Evolutionary conservation across 2,888 invertebrate genomes (phyloP).

Genomic region (Yponomeuta evonymella): DNA sequence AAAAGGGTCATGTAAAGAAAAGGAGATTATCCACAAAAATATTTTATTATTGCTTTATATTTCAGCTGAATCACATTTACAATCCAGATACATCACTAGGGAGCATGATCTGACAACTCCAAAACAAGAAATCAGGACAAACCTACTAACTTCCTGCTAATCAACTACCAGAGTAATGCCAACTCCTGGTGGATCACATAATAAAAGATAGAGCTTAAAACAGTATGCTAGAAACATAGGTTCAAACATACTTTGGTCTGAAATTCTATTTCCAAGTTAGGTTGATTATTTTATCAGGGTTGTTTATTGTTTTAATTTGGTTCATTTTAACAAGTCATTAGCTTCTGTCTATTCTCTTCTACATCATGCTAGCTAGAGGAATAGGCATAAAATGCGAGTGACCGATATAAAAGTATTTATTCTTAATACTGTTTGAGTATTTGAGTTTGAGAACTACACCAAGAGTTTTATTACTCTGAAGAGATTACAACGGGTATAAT

Average conservation of each 20-base stretch:
- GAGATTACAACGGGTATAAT: neutral
- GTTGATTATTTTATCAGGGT: too few species aligned
- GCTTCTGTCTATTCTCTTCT: too few species aligned
- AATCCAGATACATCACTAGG: neutral
- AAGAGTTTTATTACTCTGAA: neutral
- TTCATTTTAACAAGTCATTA: too few species aligned
- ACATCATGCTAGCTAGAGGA: too few species aligned
- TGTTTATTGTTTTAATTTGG: too few species aligned
- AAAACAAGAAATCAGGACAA: neutral
- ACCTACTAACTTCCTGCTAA: neutral
- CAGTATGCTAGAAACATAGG: too few species aligned
- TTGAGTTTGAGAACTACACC: neutral
- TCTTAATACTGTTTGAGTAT: neutral
- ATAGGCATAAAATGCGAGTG: too few species aligned
- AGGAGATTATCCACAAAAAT: neutral
- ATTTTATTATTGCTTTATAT: constrained; percentile 24
- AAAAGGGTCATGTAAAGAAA: neutral
- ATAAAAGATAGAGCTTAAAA: too few species aligned
- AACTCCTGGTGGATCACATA: neutral
- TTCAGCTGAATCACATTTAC: constrained; percentile 5
- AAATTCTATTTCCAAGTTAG: too few species aligned
- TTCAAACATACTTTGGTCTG: too few species aligned
- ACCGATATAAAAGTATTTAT: too few species aligned
- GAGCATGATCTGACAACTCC: neutral
- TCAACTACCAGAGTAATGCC: neutral